Percentiles rank a stretch among this genome's conserved stretches.
These are phyloP conservation scores for Poecilia gillii DNA, from an alignment of 2,797 vertebrate species.

Conservation along the genomic window DNA sequence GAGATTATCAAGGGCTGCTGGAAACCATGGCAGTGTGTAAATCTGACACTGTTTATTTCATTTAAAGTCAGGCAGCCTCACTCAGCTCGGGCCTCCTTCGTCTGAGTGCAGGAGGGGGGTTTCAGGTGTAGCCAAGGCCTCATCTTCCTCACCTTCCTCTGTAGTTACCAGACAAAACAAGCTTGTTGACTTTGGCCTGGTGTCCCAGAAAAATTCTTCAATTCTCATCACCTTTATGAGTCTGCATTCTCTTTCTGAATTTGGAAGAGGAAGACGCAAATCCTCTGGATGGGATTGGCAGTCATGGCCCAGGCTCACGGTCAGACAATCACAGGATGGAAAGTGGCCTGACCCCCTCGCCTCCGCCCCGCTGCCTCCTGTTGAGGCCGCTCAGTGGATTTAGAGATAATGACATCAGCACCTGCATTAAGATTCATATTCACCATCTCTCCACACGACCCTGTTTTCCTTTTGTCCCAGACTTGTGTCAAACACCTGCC, in stretches of 20 bases:
- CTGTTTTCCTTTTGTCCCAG: constrained; percentile 68
- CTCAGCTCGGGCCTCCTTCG: constrained; percentile 27
- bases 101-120: constrained; percentile 22
- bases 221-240: constrained; percentile 74
- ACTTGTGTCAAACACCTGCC: constrained; percentile 59
- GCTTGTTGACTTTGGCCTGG: constrained; percentile 75
- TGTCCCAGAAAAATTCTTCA: constrained; percentile 71
- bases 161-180: constrained; percentile 38
- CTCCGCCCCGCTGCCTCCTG: neutral
- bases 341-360: constrained; percentile 68
- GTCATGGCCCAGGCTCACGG: constrained; percentile 74
- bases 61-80: constrained; percentile 46
- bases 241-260: constrained; percentile 72
- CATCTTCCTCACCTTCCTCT: constrained; percentile 6
- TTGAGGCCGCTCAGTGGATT: constrained; percentile 76
- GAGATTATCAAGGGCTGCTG: constrained; percentile 73
- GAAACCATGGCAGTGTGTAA: constrained; percentile 71
- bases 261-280: constrained; percentile 75
- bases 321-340: constrained; percentile 66
- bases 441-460: constrained; percentile 71
- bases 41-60: constrained; percentile 68
- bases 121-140: constrained; percentile 30
- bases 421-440: constrained; percentile 78
- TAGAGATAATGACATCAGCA: constrained; percentile 77
- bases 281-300: constrained; percentile 77